Conservation (phyloP, 2,888 invertebrate species). For the Megastigmus dorsalis region DNA sequence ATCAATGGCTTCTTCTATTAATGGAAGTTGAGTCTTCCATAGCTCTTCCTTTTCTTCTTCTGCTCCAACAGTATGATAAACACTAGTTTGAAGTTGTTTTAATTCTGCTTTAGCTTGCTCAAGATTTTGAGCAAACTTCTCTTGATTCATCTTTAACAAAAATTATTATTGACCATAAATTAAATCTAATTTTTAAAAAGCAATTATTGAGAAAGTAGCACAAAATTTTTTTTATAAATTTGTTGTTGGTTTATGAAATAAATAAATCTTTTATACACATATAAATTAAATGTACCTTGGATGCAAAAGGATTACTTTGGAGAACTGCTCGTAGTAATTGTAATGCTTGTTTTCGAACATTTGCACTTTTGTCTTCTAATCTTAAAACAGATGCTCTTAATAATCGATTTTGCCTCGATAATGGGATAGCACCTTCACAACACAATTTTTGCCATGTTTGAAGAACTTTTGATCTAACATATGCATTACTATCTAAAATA, state of each 20-base stretch:
- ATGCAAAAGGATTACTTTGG: conserved; percentile 90
- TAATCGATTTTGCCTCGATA: conserved; percentile 81
- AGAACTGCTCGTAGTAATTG: conserved; percentile 86
- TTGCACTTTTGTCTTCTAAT: conserved; percentile 87
- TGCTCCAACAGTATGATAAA: conserved; percentile 59
- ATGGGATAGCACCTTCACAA: conserved; percentile 86
- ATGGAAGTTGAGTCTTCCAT: conserved; percentile 65
- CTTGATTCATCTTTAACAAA: conserved; percentile 75
- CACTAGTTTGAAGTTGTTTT: conserved; percentile 73
- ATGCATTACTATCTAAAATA: conserved; percentile 88
- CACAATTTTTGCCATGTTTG: conserved; percentile 89
- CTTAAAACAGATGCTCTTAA: conserved; percentile 82
- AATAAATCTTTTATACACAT: conserved; percentile 61
- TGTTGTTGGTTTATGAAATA: not conserved
- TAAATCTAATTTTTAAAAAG: not conserved
- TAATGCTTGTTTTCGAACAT: conserved; percentile 90
- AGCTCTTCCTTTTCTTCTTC: conserved; percentile 65
- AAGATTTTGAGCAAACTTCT: conserved; percentile 79
- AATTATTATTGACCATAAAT: conserved; percentile 1
- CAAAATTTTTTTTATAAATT: not conserved
- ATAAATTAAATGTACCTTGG: conserved; percentile 75
- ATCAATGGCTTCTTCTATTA: conserved; percentile 65
- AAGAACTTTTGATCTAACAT: conserved; percentile 89
- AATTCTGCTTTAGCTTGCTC: conserved; percentile 79
- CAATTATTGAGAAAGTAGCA: too few relatives aligned